Base-by-base conservation (phyloP, 2,888 invertebrate species). In the Sympetrum striolatum region DNA sequence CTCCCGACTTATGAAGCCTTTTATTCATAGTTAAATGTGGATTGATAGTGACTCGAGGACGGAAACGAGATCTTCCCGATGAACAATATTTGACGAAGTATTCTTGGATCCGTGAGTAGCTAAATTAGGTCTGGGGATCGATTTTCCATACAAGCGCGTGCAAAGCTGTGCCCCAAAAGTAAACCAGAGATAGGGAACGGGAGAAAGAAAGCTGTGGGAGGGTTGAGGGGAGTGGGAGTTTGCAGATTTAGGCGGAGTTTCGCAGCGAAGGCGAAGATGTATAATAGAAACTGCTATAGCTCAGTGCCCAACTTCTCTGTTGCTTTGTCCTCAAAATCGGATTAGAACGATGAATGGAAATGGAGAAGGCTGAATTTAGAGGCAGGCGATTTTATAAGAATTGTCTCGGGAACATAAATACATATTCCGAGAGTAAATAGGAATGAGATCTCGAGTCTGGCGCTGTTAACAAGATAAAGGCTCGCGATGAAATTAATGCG, bases 291-390 rank as follows among this genome's bases (percentile, higher is more conserved):
- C 81, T 44, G 25, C 81, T 31, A 44, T 15, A 53, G 81, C 81
- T 82, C 53, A 82, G 53, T 64, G 81, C 53, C 48, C 25, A 82
- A 82, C 81, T 82, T 53, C 81, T 31, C 25, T 25, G 81, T 53
- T 44, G 53, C 81, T 82, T 82, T 82, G 53, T 53, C 25, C 81
- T 44, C 81, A 25, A 53, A 82, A 82, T 82, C 81, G 48, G 81
- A 82, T 82, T 44, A 82, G 25, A 2, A 53, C 25, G 31, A 53
- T 48, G 81, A 82, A 82, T 82, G 31, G 44, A 25, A 82, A 53
- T 14, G 81, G 48, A 82, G 81, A 53, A 15, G 31, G 44, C 44
- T 48, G 31, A 25, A 81, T 25, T n/a, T 18, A n/a, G 81, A n/a
- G 81, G 53, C 53, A 31, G 18, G 14, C 31, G 48, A 81, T 25